Evolutionary conservation across 1,140 invertebrate genomes (phyloP).

Genomic region (Sycophaga agraensis): DNA sequence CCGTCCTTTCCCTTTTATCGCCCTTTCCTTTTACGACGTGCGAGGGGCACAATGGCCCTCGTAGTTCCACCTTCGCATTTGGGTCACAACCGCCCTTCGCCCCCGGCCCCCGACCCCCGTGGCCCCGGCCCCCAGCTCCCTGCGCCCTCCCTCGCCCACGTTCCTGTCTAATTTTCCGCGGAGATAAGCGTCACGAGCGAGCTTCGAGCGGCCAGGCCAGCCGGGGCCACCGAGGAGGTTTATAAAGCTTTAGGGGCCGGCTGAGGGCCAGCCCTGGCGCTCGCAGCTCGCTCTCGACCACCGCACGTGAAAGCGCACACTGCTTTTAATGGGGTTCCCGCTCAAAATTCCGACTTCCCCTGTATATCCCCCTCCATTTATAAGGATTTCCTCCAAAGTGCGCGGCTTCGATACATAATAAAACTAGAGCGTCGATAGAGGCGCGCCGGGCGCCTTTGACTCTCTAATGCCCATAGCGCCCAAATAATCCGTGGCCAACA

Average conservation of each 20-base stretch:
- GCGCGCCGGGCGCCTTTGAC: too few species aligned
- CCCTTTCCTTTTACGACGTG: constrained; percentile 29
- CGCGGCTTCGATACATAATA: background rate
- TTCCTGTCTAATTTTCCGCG: constrained; percentile 17
- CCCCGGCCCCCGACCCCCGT: background rate
- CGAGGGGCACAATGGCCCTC: constrained; percentile 32
- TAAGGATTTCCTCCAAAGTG: background rate
- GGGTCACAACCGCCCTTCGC: constrained; percentile 23
- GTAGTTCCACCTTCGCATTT: constrained; percentile 32
- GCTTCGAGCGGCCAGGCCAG: too few species aligned
- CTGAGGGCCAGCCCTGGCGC: too few species aligned
- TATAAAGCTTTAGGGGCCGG: constrained; percentile 2
- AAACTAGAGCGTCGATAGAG: too few species aligned
- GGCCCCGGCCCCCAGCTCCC: background rate
- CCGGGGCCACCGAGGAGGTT: constrained; percentile 26
- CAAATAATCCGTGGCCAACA: too few species aligned
- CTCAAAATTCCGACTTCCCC: constrained; percentile 5
- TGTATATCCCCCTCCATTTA: constrained; percentile 3
- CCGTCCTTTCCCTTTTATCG: constrained; percentile 31
- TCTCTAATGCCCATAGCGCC: too few species aligned
- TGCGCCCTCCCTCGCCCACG: background rate
- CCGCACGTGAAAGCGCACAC: background rate
- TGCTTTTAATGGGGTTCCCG: background rate
- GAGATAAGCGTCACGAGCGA: constrained; percentile 32
- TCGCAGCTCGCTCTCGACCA: too few species aligned